Base-by-base conservation (phyloP, 2,797 vertebrate species). In the Tragelaphus oryx region DNA sequence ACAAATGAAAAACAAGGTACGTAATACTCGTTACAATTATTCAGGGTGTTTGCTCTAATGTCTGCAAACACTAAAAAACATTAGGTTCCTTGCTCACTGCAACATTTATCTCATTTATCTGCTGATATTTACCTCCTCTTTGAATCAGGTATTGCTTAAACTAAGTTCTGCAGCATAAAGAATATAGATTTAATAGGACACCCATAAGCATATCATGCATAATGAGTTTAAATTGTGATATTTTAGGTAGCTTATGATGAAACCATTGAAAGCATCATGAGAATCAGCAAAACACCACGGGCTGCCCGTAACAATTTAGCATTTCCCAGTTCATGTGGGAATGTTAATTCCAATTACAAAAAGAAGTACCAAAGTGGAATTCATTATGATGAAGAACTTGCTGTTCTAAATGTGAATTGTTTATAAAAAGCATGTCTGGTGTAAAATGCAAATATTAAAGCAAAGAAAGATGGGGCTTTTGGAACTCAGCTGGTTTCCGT, bases 1-100 rank as follows among this genome's bases (percentile, higher is more conserved):
- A 94, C 97, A 93, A 93, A 94, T 95, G 89, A 79, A 96, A 97
- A 97, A 93, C 95, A 91, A 93, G 60, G 62, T 93, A 71, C 8
- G 9, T 82, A 94, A 87, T 80, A 89, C 52, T 71, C 16, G 8
- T 59, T 96, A 87, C 17, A 68, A 2, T 79, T 96, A 94, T 93
- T 92, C 87, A 60, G 46, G 57, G 44, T 82, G 54, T 71, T 86
- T 92, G 68, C 12, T 94, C 65, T 87, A 81, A 91, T 94, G 84
- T 80, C 59, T 74, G 82, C 14, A 89, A 87, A 76, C 17, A 41
- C 22, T 75, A 74, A 93, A 94, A 94, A 96, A 95, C 85, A 94
- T 55, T 68, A 92, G 55, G 62, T 57, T 83, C 54, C 76, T 96
- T 96, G 60, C 54, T 87, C 94, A 62, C 68, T 46, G 81, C 48